phyloP scores from a whole-genome alignment of 2,113 vertebrate species.

The Pampusana beccarii region DNA sequence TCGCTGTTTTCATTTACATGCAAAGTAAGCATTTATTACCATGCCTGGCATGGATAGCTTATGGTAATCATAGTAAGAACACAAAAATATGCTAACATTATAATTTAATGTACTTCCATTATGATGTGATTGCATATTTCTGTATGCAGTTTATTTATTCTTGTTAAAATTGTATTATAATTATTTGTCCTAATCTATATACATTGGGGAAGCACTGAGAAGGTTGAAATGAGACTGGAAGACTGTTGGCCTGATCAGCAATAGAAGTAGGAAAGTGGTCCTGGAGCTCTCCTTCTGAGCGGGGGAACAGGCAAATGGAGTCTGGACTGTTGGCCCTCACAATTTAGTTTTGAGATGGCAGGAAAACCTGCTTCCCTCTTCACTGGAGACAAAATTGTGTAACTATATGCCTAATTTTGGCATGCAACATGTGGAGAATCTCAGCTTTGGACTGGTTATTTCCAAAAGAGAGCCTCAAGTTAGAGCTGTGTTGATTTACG shows the following conservation, averaged over 20 bases:
- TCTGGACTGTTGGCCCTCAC: too few relatives aligned
- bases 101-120: constrained; percentile 6
- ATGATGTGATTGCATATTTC: background rate
- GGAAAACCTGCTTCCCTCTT: background rate
- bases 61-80: background rate
- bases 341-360: background rate
- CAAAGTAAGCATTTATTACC: background rate
- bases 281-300: background rate
- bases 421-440: background rate
- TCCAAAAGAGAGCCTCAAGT: background rate
- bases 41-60: background rate
- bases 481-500: background rate
- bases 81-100: background rate
- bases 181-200: background rate
- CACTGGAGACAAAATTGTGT: background rate
- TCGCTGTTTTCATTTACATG: background rate
- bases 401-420: background rate
- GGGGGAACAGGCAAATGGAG: background rate
- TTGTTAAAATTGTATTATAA: background rate
- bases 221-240: background rate
- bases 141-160: background rate
- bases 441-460: background rate
- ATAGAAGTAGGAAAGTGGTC: background rate
- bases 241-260: background rate
- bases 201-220: background rate